phyloP scores from a whole-genome alignment of 2,113 vertebrate species.

The Theristicus caerulescens region DNA sequence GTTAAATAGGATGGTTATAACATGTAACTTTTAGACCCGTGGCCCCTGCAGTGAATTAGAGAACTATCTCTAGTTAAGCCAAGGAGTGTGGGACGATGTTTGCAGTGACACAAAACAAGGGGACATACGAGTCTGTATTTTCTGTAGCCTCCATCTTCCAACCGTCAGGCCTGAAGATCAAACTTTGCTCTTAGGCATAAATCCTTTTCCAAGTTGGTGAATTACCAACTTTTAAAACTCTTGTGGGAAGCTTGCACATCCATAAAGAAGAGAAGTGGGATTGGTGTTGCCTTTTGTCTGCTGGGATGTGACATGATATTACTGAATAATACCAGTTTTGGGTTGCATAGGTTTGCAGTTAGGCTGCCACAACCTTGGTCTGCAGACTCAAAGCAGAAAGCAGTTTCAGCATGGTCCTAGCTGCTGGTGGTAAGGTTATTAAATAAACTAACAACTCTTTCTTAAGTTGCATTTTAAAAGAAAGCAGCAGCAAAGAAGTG shows the following conservation, averaged over 20 bases:
- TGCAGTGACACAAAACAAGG: background rate
- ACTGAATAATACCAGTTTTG: rapidly evolving
- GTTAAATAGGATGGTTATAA: background rate
- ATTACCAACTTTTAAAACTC: background rate
- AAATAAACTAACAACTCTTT: background rate
- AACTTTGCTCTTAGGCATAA: background rate
- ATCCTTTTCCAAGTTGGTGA: background rate
- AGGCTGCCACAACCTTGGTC: background rate
- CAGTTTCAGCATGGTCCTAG: background rate
- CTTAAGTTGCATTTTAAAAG: background rate
- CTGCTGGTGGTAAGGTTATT: background rate
- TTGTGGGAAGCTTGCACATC: background rate
- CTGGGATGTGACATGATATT: background rate
- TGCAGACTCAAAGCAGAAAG: background rate
- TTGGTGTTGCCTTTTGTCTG: background rate
- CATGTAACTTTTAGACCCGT: background rate
- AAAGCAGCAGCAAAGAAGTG: background rate
- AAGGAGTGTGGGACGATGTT: rapidly evolving
- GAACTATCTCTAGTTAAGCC: background rate
- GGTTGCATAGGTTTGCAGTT: background rate
- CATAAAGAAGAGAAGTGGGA: background rate
- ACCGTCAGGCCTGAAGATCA: background rate
- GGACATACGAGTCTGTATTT: rapidly evolving
- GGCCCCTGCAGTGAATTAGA: background rate
- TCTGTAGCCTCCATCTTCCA: background rate